phyloP scores from a whole-genome alignment of 2,797 vertebrate genomes.

The Luscinia megarhynchos region DNA sequence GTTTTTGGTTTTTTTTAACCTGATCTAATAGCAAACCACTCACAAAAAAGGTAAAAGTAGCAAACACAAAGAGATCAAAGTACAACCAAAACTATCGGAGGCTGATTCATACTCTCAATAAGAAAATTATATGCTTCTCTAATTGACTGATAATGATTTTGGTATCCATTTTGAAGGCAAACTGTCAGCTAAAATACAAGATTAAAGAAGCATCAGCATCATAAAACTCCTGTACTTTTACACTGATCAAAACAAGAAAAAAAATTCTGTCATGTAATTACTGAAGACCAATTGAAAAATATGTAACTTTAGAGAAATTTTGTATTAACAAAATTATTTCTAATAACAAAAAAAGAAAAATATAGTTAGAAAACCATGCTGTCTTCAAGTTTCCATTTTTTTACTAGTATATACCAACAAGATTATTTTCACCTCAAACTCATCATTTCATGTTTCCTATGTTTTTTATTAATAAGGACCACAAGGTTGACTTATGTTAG shows the following conservation, averaged over 20 bases:
- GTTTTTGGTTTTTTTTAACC: background rate
- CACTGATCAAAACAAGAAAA: background rate
- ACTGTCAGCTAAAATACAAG: background rate
- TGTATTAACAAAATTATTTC: background rate
- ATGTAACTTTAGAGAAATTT: background rate
- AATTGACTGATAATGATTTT: background rate
- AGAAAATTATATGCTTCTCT: background rate
- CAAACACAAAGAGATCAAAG: conserved; percentile 58
- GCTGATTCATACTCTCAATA: background rate
- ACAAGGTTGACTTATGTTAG: rapidly evolving
- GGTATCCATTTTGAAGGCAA: background rate
- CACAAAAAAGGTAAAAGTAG: conserved; percentile 23
- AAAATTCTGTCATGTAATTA: background rate
- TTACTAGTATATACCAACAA: background rate
- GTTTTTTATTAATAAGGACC: background rate
- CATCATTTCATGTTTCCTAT: background rate
- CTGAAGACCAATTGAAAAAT: background rate
- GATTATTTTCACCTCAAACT: background rate
- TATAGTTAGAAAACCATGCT: background rate
- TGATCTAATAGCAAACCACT: conserved; percentile 27
- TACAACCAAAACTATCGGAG: background rate
- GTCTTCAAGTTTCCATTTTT: background rate
- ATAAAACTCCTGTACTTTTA: background rate
- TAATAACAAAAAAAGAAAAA: background rate
- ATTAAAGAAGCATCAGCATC: background rate